These are phyloP conservation scores for Athene cunicularia DNA, from an alignment of 2,113 vertebrate species.

Conservation along the genomic window DNA sequence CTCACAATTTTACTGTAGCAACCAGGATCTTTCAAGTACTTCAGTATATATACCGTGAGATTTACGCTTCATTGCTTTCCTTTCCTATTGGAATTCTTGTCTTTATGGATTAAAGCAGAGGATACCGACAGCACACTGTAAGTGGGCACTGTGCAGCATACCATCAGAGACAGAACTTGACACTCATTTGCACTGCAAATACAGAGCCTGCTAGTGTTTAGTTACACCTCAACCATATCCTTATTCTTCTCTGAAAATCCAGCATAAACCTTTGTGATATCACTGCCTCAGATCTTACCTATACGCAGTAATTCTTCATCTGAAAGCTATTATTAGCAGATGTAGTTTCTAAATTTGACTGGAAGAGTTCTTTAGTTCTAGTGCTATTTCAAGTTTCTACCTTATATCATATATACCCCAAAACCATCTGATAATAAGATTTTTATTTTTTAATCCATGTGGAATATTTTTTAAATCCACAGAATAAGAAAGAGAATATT, in stretches of 20 bases:
- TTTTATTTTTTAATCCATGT: background rate
- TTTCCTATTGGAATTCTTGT: background rate
- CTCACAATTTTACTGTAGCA: background rate
- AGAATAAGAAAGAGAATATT: background rate
- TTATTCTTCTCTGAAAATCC: background rate
- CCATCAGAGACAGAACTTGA: background rate
- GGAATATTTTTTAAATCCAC: background rate
- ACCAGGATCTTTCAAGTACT: background rate
- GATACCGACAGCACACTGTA: background rate
- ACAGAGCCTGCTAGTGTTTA: background rate
- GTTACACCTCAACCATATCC: background rate
- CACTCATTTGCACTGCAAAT: background rate
- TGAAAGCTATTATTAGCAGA: background rate
- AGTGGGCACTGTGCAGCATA: fast-evolving
- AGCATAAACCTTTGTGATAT: background rate
- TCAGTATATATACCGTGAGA: background rate
- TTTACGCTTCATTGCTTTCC: background rate
- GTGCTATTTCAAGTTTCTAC: background rate
- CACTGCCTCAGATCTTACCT: background rate
- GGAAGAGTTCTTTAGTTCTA: background rate
- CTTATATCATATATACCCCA: no score
- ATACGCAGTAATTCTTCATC: background rate
- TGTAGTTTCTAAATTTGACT: background rate
- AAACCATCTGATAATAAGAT: background rate
- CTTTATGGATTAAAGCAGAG: background rate